phyloP scores from a whole-genome alignment of 2,888 invertebrate species.

The Metacarcinus magister region DNA sequence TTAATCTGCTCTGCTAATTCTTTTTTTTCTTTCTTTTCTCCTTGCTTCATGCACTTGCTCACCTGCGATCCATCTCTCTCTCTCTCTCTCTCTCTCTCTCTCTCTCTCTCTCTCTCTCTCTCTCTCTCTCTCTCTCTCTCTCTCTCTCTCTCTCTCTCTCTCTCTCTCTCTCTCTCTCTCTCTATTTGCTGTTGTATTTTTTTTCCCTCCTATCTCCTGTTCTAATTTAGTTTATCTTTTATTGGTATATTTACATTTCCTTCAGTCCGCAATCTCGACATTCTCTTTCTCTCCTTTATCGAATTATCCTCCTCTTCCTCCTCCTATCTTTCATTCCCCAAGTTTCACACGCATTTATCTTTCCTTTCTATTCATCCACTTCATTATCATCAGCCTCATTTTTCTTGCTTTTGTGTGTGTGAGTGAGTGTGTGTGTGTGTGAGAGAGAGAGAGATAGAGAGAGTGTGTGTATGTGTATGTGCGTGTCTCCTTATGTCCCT shows the following conservation, averaged over 20 bases:
- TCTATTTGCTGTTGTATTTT: neutral
- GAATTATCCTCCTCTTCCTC: neutral
- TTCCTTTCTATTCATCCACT: neutral
- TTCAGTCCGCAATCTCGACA: neutral
- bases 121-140: neutral
- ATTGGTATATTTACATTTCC: neutral
- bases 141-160: neutral
- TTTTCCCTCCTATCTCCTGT: neutral
- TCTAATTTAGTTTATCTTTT: neutral
- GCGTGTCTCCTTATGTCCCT: neutral
- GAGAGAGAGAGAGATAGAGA: neutral
- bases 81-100: neutral
- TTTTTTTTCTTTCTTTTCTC: neutral
- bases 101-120: neutral
- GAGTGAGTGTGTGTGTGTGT: neutral
- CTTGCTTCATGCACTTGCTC: too few relatives aligned
- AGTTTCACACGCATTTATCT: neutral
- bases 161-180: neutral
- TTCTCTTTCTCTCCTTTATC: neutral
- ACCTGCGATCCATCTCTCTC: too few relatives aligned
- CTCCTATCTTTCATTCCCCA: neutral
- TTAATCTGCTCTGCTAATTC: neutral
- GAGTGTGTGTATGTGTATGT: neutral
- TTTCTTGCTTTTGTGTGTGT: conserved; percentile 18
- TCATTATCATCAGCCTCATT: conserved; percentile 20